Evolutionary conservation across 2,797 vertebrate species (phyloP), one percentile per base, ranked within the genome.

Genomic region (Myotis vivesi): DNA sequence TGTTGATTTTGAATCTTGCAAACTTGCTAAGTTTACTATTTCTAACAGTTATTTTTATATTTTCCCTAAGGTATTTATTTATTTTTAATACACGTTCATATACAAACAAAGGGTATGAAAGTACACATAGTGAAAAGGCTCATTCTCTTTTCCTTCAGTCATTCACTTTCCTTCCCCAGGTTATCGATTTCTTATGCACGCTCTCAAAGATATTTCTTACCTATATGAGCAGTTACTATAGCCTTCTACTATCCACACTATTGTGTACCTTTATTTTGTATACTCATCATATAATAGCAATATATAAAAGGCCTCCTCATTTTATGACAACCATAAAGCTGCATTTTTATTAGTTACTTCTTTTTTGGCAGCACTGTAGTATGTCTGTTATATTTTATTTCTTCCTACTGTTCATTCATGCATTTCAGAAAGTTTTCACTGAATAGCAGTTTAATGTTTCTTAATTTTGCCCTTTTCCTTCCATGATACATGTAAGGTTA

Each of bases 351-450:
- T 57, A 69, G 41, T 57, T 75, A 41, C n/a, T 57, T 71, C 7
- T 86, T 55, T 36, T 80, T 38, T 49, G 30, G 36, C 25, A 64
- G 20, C n/a, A 55, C 13, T 41, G 6, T 64, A 10, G n/a, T 46
- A 57, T 69, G 46, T 51, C 20, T 92, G 12, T 76, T 30, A 55
- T 36, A 36, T 87, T 92, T 90, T 87, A 44, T 84, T 87, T 84
- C 17, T 87, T 93, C 62, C 16, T 73, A 41, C 12, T 49, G 3
- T 88, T 88, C 30, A 53, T 55, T 84, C 20, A 75, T 49, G 15
- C 41, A 93, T 81, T 88, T 88, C 72, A 91, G 41, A 30, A 91
- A 91, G 33, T 75, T 13, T 73, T 91, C 15, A n/a, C 23, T 46
- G 66, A 76, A 46, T 23, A 73, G 25, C 30, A 80, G 20, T 83